Evolutionary conservation across 2,113 vertebrate genomes (phyloP), one percentile per base, ranked within the genome.

Genomic region (Upupa epops): DNA sequence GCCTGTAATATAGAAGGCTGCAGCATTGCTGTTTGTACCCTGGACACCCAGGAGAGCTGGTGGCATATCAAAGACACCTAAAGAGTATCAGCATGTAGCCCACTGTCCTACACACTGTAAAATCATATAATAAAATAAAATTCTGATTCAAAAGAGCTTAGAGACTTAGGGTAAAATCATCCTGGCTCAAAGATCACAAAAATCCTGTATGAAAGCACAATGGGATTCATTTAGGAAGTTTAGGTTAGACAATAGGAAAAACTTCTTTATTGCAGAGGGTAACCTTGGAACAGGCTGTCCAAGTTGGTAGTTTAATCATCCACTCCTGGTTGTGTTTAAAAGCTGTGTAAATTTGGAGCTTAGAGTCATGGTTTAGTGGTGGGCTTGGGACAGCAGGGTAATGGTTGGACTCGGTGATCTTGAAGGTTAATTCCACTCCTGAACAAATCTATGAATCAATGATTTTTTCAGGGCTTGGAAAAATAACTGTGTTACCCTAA

Each of bases 21-120:
- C 0, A 1, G 51, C 22, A 34, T 21, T 10, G 3, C 6, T 24
- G 4, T 24, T 46, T 32, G 59, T 32, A 7, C 25, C n/a, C 17
- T 5, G 6, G 19, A 24, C 20, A 58, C 9, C 64, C 48, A 75
- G 15, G 17, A 37, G 34, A 52, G 56, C 51, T 31, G 40, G 32
- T 2, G 36, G 60, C n/a, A 11, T 18, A 9, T 37, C 52, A 13
- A 72, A 63, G 19, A 70, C 22, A 73, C 21, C n/a, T 31, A 20
- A 29, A 51, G n/a, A 31, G 36, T 4, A 18, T 25, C 36, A 70
- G 11, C 65, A 70, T n/a, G 55, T 73, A 63, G 17, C 24, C 42
- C 32, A 26, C 8, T 10, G n/a, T 4, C 17, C 6, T 49, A 3
- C 3, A 7, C 13, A 14, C 31, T 84, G 32, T 56, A 68, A 65